phyloP scores from a whole-genome alignment of 2,888 invertebrate species.

The Campoletis raptor region DNA sequence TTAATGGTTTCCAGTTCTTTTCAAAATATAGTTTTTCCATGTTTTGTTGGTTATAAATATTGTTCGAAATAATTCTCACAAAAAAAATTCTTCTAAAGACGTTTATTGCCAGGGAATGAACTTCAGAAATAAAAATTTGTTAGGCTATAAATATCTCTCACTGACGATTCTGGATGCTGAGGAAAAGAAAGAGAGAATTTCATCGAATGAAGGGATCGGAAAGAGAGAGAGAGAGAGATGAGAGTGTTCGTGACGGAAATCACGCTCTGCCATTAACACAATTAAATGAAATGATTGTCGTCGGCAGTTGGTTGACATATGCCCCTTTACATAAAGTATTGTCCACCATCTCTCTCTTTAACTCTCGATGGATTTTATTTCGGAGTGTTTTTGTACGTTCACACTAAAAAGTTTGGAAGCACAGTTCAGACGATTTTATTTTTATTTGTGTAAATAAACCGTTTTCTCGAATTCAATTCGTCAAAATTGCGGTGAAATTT shows the following conservation, averaged over 20 bases:
- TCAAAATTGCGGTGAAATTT: too few relatives aligned
- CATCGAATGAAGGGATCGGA: constrained; percentile 3
- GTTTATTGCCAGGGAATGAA: not conserved
- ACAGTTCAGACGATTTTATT: not conserved
- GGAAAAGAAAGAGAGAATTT: constrained; percentile 21
- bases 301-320: constrained; percentile 70
- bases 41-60: too few relatives aligned
- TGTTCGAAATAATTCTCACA: not conserved
- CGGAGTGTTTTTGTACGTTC: constrained; percentile 46
- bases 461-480: not conserved
- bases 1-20: not conserved
- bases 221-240: constrained; percentile 26
- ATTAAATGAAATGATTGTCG: constrained; percentile 75
- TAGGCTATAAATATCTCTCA: not conserved
- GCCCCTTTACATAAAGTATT: constrained; percentile 45
- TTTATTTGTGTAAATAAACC: not conserved
- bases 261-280: constrained; percentile 77
- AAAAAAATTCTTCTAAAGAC: not conserved
- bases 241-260: constrained; percentile 75
- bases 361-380: constrained; percentile 43
- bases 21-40: too few relatives aligned
- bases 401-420: not conserved
- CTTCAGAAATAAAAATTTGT: not conserved
- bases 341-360: constrained; percentile 13
- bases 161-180: constrained; percentile 18